Conservation (phyloP, 2,797 vertebrate species). For the Rhinatrema bivittatum region DNA sequence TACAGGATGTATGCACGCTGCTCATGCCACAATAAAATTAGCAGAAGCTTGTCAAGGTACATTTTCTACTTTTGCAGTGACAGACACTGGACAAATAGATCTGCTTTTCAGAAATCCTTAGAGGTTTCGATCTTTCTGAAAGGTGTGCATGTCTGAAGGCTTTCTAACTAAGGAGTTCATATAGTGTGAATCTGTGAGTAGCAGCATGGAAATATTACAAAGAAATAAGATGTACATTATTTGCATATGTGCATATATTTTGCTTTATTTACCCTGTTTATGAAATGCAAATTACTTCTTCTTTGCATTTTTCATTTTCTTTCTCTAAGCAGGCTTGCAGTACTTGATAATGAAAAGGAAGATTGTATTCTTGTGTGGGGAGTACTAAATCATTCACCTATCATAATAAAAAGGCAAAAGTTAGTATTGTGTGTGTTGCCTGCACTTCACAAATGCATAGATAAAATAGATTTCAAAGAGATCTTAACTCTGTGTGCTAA, state of each 20-base stretch:
- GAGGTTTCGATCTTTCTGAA: constrained; percentile 26
- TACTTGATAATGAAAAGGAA: neutral
- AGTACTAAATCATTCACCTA: neutral
- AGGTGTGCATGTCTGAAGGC: constrained; percentile 6
- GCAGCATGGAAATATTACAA: constrained; percentile 8
- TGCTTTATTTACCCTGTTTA: neutral
- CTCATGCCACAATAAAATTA: constrained; percentile 60
- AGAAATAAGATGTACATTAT: neutral
- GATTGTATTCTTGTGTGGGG: neutral
- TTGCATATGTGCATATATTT: too few species aligned
- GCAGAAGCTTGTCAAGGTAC: constrained; percentile 62
- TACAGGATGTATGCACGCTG: constrained; percentile 41
- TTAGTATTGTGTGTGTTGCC: neutral
- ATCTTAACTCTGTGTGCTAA: too few species aligned
- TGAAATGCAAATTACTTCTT: neutral
- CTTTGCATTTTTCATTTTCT: neutral
- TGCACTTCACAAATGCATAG: neutral
- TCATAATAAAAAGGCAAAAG: too few species aligned
- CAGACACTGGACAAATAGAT: constrained; percentile 43
- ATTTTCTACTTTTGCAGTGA: constrained; percentile 52
- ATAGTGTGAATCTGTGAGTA: neutral
- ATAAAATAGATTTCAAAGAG: constrained; percentile 1
- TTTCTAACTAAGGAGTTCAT: constrained; percentile 3
- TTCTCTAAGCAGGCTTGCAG: neutral
- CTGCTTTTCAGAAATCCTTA: constrained; percentile 32